Base-by-base conservation (phyloP, 23 tunicate genomes). In the Diplosoma virens region DNA sequence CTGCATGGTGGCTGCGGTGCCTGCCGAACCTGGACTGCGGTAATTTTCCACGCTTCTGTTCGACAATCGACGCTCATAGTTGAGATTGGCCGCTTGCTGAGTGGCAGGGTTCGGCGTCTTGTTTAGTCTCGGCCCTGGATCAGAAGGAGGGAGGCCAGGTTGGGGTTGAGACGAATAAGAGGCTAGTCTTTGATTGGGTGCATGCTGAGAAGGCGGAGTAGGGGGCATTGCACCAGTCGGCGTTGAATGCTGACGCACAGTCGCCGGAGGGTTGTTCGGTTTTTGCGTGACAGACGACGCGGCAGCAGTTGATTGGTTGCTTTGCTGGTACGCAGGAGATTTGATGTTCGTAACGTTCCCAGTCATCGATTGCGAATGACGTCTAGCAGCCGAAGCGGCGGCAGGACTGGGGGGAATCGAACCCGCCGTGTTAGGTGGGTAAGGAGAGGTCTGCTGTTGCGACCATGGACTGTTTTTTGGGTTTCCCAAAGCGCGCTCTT, bases 21-120 rank as follows among this genome's bases (percentile, higher is more conserved):
- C 16, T n/a, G 52, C 52, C 5, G 74, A 67, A 23, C 26, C 25
- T 3, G 74, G 25, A 7, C 7, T 67, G 20, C 74, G 17, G 52
- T 35, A 67, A 67, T 35, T 67, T 6, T 67, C 74, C 23, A 22
- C 52, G 23, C 28, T 35, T 36, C 74, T 67, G 74, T 67, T 67
- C 24, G 74, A 35, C 25, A 37, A 3, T 4, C 52, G 52, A 2
- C 74, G 74, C 52, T 67, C 52, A 21, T 67, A 35, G 74, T 36
- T 61, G 6, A 5, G 69, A 6, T 34, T 35, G 30, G 69, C 6
- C 2, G 79, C 41, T 14, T 18, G 47, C 41, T 28, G 79, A 25
- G 29, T 64, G 23, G 65, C 11, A 34, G 75, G 53, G 5, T 9
- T 4, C 22, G 26, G 30, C 30, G 35, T 52, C 23, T 68, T 37